Base-by-base conservation (phyloP, 1,140 invertebrate genomes). In the Drosophila lacertosa region DNA sequence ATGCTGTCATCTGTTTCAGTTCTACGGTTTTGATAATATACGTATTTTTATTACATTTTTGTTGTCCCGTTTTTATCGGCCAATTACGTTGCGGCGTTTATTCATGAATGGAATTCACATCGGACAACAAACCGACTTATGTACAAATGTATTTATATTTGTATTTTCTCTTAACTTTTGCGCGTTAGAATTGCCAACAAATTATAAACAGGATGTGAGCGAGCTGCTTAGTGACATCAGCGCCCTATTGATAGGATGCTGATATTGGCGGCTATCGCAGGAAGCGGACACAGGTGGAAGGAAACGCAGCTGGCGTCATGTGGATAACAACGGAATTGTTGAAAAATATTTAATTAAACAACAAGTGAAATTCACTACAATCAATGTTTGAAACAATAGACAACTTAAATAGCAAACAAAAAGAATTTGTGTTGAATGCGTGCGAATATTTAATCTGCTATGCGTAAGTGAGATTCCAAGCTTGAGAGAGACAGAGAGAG, bases 131-230 rank as follows among this genome's bases (percentile, higher is more conserved):
- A 48, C n/a, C n/a, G n/a, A n/a, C 33, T 55, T 51, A 35, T 22
- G 35, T n/a, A 54, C 20, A 39, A 13, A 57, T 51, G 33, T 35
- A 45, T 60, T 47, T 50, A 53, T 48, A 16, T 18, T 24, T 50
- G 42, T 11, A 42, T 44, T 39, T 69, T 63, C 7, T 50, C 37
- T 57, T 50, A 54, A 63, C 33, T 20, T 51, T 45, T 48, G 45
- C 58, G 13, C 5, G 57, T 64, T 67, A 39, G 22, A 42, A 62
- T 50, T 59, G 50, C 64, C 37, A 60, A n/a, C n/a, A 86, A 77
- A 77, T 57, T 77, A 77, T 86, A 84, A 86, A 84, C 81, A 84
- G 81, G 81, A 84, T 84, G 77, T 81, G 48, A 64, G 33, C 29
- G 7, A 54, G n/a, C 35, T 50, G 51, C 1, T 58, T 15, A 15